phyloP scores from a whole-genome alignment of 1,140 invertebrate species.

The Drosophila miranda region DNA sequence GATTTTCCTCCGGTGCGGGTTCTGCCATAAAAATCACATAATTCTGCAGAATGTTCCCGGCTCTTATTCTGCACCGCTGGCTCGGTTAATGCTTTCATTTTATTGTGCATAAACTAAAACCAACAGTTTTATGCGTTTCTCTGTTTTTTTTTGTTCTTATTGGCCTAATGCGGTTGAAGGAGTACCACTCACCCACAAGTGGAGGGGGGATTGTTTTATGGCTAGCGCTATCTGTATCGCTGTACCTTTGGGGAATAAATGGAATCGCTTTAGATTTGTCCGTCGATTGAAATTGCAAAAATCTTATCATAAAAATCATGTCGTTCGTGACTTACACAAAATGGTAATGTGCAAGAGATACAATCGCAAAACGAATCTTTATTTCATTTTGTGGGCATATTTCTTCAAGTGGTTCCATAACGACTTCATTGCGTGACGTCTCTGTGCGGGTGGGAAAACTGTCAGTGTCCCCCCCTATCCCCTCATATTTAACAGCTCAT shows the following conservation, averaged over 20 bases:
- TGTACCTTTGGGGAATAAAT: conserved; percentile 17
- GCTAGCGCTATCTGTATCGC: neutral
- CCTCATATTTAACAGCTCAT: conserved; percentile 65
- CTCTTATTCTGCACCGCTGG: conserved; percentile 16
- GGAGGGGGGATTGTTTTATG: conserved; percentile 46
- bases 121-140: conserved; percentile 61
- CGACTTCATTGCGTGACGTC: conserved; percentile 51
- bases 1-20: conserved; percentile 19
- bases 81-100: conserved; percentile 61
- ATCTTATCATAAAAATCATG: conserved; percentile 64
- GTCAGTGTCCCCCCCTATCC: conserved; percentile 39
- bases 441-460: conserved; percentile 20
- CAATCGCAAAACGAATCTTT: conserved; percentile 49
- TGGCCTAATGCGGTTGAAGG: conserved; percentile 40
- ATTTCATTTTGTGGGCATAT: conserved; percentile 52
- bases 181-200: neutral
- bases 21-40: conserved; percentile 61
- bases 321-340: conserved; percentile 39
- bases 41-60: conserved; percentile 24
- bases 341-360: conserved; percentile 27
- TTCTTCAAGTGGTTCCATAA: conserved; percentile 59
- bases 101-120: conserved; percentile 68
- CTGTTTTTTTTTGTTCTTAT: conserved; percentile 34
- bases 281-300: conserved; percentile 64
- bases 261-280: conserved; percentile 27